Evolutionary conservation across 2,888 invertebrate genomes (phyloP).

Genomic region (Thecocarcelia acutangulata): DNA sequence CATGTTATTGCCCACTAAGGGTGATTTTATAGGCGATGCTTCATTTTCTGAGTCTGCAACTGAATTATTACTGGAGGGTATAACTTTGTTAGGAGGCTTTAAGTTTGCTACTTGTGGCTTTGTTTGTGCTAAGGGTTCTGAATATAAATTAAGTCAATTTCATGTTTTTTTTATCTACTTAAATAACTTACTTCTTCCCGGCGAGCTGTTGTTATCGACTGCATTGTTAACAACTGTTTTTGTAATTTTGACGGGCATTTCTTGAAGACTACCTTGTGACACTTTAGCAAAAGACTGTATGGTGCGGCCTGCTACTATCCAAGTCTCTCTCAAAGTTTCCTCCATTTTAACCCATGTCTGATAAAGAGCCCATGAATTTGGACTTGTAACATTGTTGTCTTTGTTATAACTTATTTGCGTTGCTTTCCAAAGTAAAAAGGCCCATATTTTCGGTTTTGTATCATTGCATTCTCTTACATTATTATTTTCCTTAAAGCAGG

Average conservation of each 20-base stretch:
- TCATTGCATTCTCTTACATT: constrained; percentile 85
- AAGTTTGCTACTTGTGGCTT: constrained; percentile 72
- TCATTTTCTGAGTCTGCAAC: constrained; percentile 75
- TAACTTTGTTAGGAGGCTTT: constrained; percentile 72
- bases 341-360: constrained; percentile 92
- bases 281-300: constrained; percentile 88
- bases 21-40: constrained; percentile 66
- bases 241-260: constrained; percentile 82
- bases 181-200: constrained; percentile 75
- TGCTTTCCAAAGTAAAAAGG: constrained; percentile 90
- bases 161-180: neutral
- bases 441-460: constrained; percentile 92
- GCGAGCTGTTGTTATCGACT: constrained; percentile 68
- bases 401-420: constrained; percentile 82
- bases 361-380: constrained; percentile 90
- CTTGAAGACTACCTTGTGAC: constrained; percentile 80
- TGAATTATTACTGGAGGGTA: constrained; percentile 71
- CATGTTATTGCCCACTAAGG: constrained; percentile 41
- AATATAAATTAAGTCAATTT: constrained; percentile 31
- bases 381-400: constrained; percentile 82
- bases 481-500: constrained; percentile 81
- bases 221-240: constrained; percentile 80
- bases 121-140: constrained; percentile 72
- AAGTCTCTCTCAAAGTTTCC: constrained; percentile 87
- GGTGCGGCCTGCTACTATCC: constrained; percentile 90